These are phyloP conservation scores for Saguinus imperator DNA, from an alignment of 2,113 vertebrate genomes.

Conservation along the genomic window DNA sequence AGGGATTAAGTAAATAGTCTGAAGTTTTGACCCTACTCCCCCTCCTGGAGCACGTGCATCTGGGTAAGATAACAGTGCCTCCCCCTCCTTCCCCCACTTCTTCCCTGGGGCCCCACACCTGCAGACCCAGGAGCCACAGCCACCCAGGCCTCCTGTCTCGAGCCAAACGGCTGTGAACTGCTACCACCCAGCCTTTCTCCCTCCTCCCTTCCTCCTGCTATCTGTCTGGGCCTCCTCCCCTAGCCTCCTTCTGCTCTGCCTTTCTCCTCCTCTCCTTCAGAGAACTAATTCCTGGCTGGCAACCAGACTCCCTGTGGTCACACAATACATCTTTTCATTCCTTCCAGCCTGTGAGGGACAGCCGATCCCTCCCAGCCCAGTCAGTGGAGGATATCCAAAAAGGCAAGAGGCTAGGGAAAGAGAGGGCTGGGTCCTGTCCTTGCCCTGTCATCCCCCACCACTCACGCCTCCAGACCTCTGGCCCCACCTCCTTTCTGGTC, in stretches of 20 bases:
- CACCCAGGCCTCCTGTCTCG: constrained; percentile 15
- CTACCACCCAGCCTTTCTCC: constrained; percentile 14
- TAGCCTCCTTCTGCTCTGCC: constrained; percentile 43
- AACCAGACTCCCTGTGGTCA: constrained; percentile 74
- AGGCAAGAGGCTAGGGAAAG: constrained; percentile 40
- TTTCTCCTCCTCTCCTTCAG: constrained; percentile 68
- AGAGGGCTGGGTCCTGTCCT: background rate
- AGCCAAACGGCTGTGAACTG: constrained; percentile 40
- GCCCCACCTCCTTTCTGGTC: background rate
- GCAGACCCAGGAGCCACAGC: constrained; percentile 60
- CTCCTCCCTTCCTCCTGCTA: constrained; percentile 33
- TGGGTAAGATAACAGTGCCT: constrained; percentile 74
- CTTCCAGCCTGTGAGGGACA: constrained; percentile 72
- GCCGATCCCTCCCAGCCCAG: constrained; percentile 64
- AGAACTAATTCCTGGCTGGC: constrained; percentile 82
- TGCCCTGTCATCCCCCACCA: accelerated
- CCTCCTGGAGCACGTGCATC: constrained; percentile 69
- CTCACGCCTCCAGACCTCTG: background rate
- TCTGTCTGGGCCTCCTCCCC: constrained; percentile 49
- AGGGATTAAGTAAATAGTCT: constrained; percentile 87
- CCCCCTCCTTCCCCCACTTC: constrained; percentile 72
- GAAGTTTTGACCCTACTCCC: constrained; percentile 83
- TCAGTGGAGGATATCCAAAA: constrained; percentile 48
- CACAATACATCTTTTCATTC: constrained; percentile 85
- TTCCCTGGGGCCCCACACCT: constrained; percentile 69